Percentiles rank a stretch among this genome's conserved stretches.
These are phyloP conservation scores for Laterallus jamaicensis DNA, from an alignment of 2,113 vertebrate species.

Conservation along the genomic window DNA sequence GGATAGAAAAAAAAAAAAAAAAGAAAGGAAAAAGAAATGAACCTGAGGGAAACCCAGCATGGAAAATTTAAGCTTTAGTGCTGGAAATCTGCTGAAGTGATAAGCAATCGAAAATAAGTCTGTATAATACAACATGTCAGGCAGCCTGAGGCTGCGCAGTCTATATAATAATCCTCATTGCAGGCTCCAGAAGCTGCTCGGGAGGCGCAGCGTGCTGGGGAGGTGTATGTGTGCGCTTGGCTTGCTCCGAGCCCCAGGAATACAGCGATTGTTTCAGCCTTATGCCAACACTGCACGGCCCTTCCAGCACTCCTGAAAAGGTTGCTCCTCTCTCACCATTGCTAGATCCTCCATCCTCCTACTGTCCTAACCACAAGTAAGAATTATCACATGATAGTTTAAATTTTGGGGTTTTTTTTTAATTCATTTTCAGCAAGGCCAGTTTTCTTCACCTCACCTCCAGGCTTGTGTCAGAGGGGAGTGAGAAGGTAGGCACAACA, in stretches of 20 bases:
- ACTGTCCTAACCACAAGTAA: neutral
- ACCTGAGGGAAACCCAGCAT: slow-evolving; percentile 51
- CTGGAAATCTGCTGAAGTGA: slow-evolving; percentile 33
- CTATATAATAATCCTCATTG: neutral
- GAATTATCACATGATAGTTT: accelerated
- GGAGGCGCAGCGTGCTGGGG: neutral
- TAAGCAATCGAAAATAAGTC: neutral
- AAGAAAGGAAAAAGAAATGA: slow-evolving; percentile 23
- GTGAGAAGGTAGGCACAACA: neutral
- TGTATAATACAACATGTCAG: neutral
- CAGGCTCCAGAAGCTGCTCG: neutral
- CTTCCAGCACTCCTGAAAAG: neutral
- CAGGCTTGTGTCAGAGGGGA: neutral
- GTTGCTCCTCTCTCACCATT: neutral
- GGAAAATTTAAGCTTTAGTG: slow-evolving; percentile 25
- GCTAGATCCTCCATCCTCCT: neutral
- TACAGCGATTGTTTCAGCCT: neutral
- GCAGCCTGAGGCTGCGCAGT: neutral
- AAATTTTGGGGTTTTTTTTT: neutral
- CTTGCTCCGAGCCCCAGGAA: accelerated
- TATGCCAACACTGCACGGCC: neutral
- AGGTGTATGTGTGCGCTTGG: neutral
- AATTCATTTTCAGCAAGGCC: neutral
- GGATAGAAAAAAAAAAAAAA: neutral
- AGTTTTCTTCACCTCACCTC: neutral